phyloP scores from a whole-genome alignment of 1,140 invertebrate species.

The Bombus terrestris region DNA sequence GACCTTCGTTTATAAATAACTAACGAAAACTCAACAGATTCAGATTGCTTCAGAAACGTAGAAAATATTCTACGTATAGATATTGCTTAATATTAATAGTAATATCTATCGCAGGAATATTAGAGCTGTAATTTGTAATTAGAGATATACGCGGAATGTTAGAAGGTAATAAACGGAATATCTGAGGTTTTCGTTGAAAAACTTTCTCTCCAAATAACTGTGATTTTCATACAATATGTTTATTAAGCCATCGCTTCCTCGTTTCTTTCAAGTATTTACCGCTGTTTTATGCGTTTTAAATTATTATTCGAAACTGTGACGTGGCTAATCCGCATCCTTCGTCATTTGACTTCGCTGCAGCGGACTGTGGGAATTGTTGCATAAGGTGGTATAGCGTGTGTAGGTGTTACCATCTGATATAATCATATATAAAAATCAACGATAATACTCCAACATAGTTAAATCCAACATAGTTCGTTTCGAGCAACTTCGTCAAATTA shows the following conservation, averaged over 20 bases:
- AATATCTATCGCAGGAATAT: neutral
- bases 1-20: neutral
- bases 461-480: neutral
- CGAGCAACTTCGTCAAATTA: neutral
- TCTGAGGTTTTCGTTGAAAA: neutral
- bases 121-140: neutral
- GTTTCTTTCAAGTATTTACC: neutral
- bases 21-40: no score
- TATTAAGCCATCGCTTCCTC: slow-evolving; percentile 15
- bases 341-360: neutral
- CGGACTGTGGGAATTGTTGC: slow-evolving; percentile 40
- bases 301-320: neutral
- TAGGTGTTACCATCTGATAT: slow-evolving; percentile 11
- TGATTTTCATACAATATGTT: slow-evolving; percentile 4
- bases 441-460: neutral
- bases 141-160: neutral
- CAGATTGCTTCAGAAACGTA: neutral
- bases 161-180: neutral
- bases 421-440: neutral
- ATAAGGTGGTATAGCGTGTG: slow-evolving; percentile 19
- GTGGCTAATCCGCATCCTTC: slow-evolving; percentile 15
- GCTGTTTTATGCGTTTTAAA: neutral
- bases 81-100: no score
- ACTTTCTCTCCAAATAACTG: slow-evolving; percentile 25
- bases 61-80: no score